Evolutionary conservation across 2,888 invertebrate species (phyloP), one percentile per base, ranked within the genome.

Genomic region (Pollenia griseotomentosa): DNA sequence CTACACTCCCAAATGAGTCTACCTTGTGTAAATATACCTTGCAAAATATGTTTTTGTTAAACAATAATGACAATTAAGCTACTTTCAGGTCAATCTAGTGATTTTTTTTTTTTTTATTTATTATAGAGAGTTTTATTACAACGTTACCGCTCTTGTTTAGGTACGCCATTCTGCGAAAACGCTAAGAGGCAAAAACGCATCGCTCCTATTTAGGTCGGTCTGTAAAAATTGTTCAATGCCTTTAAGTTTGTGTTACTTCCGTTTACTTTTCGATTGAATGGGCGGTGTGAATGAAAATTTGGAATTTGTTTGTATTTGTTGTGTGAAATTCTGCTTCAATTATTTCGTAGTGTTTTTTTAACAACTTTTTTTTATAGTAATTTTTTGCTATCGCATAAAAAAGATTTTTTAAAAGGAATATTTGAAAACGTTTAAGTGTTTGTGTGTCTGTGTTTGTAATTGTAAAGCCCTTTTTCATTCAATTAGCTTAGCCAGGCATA

Each of bases 401-500:
- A 5, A 33, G 65, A 53, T 51, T n/a, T 5, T 59, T 61, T 46
- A n/a, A 70, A 68, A 48, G 63, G 46, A 65, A 80, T 71, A 55
- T 59, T 55, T 75, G n/a, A 48, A 57, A 12, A 23, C 2, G 7
- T n/a, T 44, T n/a, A 55, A 33, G 33, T 48, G 46, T 61, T 51
- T 73, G 9, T 79, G 12, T 44, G 23, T 53, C 8, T 78, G 44
- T 53, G 23, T 53, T 16, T 78, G 44, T 53, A 23, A 12, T 19
- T 66, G 23, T 71, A 82, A 86, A 70, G 51, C 11, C 70, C 48
- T 80, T 70, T 86, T 83, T 75, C 48, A 83, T 83, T 86, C 86
- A 86, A 86, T 86, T 83, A 86, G 86, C 74, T 80, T 14, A 70
- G 74, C 63, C 74, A 75, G 57, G 48, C 75, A 61, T 78, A 85